Conservation (phyloP, 2,113 vertebrate species). For the Pica pica region DNA sequence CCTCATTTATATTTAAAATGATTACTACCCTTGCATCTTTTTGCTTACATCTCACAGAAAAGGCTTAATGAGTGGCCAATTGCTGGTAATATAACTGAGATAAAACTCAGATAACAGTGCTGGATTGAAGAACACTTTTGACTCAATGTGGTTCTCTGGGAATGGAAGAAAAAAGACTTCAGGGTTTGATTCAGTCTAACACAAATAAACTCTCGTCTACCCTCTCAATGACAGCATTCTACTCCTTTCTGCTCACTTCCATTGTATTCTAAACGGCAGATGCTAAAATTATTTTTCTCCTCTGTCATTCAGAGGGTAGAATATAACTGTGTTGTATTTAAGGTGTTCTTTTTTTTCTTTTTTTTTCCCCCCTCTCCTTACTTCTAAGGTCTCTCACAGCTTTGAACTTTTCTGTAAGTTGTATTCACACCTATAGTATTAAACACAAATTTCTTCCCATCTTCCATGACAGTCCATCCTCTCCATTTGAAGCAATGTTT, state of each 20-base stretch:
- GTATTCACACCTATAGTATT: neutral
- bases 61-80: neutral
- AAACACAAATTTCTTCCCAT: neutral
- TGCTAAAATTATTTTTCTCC: neutral
- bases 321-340: neutral
- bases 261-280: neutral
- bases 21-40: neutral
- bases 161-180: neutral
- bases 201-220: neutral
- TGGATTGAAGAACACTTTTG: neutral
- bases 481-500: neutral
- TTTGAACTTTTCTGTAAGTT: neutral
- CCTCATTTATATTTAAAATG: neutral
- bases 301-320: neutral
- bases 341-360: neutral
- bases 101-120: neutral
- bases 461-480: neutral
- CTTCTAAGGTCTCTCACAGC: neutral
- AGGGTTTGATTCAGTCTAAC: neutral
- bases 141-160: neutral
- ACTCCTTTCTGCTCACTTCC: neutral
- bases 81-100: neutral
- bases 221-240: neutral
- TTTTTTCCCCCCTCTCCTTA: neutral
- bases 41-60: neutral